A percentile compares a stretch with the other conserved stretches of the same genome.
phyloP scores from a whole-genome alignment of 2,113 vertebrate species.

The Varanus komodoensis region DNA sequence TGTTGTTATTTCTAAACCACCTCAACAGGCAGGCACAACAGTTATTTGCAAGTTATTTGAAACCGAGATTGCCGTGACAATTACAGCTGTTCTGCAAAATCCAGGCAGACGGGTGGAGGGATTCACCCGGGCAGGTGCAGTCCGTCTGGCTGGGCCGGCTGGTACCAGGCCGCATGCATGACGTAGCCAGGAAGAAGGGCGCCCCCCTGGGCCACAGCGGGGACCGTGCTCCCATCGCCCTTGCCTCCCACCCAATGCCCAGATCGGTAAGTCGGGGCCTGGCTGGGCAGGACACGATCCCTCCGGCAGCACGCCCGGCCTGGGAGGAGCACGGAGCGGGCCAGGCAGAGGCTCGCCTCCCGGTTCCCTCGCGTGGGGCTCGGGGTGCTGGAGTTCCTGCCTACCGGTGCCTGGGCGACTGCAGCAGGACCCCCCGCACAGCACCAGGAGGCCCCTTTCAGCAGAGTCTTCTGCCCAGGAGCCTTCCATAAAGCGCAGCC shows the following conservation, averaged over 20 bases:
- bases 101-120: not conserved
- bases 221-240: not conserved
- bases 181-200: not conserved
- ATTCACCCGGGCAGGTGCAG: not conserved
- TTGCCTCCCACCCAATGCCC: not conserved
- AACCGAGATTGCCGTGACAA: not conserved
- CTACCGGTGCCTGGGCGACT: not conserved
- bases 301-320: not conserved
- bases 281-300: not conserved
- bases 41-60: not conserved
- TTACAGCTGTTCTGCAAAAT: not conserved
- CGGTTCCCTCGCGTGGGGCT: too few species aligned
- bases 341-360: not conserved
- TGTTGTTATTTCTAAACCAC: not conserved
- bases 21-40: not conserved
- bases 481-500: not conserved
- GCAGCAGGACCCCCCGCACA: too few species aligned
- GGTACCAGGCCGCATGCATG: not conserved
- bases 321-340: not conserved
- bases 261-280: not conserved
- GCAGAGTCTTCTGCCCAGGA: not conserved
- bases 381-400: too few species aligned
- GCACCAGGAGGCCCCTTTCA: not conserved
- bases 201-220: not conserved
- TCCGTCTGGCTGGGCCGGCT: not conserved